Base-by-base conservation (phyloP, 2,113 vertebrate genomes). In the Chascanopsetta lugubris region DNA sequence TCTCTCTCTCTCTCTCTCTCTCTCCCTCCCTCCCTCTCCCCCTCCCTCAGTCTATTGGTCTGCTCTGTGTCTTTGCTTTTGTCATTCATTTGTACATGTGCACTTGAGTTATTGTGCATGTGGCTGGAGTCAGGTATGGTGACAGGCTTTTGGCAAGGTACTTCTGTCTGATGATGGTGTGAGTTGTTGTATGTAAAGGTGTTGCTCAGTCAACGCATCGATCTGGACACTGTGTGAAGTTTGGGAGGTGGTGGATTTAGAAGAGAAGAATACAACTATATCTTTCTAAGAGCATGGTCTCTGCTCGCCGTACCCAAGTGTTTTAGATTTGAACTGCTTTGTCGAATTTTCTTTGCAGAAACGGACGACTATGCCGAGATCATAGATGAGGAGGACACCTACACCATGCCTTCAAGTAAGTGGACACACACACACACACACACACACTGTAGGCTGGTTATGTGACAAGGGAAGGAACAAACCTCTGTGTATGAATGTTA, bases 351-450 rank as follows among this genome's bases (percentile, higher is more conserved):
- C 74, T 70, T 68, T 86, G 29, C 92, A 99, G 97, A 99, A 88
- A 99, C 97, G 0, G 97, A 99, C 29, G 97, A 99, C 88, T 99
- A 99, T 59, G 97, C 97, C 18, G 97, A 99, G 93, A 99, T 99
- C 76, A 95, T 99, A 89, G 97, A 99, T 69, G 97, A 99, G 82
- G 97, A 99, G 85, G 97, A 99, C 81, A 97, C 96, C 0, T 98
- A 99, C 0, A 98, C 97, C 55, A 98, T 99, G 97, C 97, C 97
- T 67, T 99, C 97, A 69, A 98, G 97, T 99, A 91, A 98, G 97
- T 94, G 83, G 0, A 4, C 32, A 7, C 30, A 5, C 13, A 64
- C 40, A 25, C 20, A 2, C 29, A 30, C 12, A 5, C 27, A 58
- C 15, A 54, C 18, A 42, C 15, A 27, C 15, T 61, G 36, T 2